Evolutionary conservation across 2,888 invertebrate species (phyloP).

Genomic region (Rhamnusium bicolor): DNA sequence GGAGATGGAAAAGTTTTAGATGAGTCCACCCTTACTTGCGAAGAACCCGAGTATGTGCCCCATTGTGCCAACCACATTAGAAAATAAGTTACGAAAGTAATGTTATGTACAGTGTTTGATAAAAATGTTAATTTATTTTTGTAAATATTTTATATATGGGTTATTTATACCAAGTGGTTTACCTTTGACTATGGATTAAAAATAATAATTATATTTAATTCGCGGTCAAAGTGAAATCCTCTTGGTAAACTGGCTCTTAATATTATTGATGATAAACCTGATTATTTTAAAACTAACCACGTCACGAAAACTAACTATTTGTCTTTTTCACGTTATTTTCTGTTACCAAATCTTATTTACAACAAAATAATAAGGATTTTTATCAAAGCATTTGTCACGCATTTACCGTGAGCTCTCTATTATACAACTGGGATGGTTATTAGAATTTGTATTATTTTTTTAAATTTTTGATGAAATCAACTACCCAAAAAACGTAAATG

Average conservation of each 20-base stretch:
- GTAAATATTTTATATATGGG: neutral
- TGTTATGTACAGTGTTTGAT: neutral
- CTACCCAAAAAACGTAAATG: neutral
- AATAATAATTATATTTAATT: too few species aligned
- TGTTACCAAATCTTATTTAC: neutral
- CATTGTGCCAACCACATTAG: slow-evolving; percentile 66
- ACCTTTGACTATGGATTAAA: too few species aligned
- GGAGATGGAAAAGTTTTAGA: slow-evolving; percentile 92
- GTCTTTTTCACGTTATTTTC: too few species aligned
- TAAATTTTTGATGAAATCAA: neutral
- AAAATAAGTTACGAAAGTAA: slow-evolving; percentile 50
- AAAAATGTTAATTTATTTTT: neutral
- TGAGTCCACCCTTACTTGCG: slow-evolving; percentile 86
- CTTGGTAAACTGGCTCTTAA: too few species aligned
- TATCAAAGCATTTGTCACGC: neutral
- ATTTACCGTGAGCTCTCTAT: neutral
- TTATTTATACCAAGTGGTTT: too few species aligned
- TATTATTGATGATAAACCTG: too few species aligned
- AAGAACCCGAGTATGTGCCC: slow-evolving; percentile 79
- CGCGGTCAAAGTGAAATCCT: too few species aligned
- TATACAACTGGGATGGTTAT: neutral
- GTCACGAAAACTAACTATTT: too few species aligned
- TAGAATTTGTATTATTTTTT: neutral
- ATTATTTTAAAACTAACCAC: neutral
- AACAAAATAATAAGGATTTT: neutral